Evolutionary conservation across 2,888 invertebrate species (phyloP).

Genomic region (Sarcophaga carnaria): DNA sequence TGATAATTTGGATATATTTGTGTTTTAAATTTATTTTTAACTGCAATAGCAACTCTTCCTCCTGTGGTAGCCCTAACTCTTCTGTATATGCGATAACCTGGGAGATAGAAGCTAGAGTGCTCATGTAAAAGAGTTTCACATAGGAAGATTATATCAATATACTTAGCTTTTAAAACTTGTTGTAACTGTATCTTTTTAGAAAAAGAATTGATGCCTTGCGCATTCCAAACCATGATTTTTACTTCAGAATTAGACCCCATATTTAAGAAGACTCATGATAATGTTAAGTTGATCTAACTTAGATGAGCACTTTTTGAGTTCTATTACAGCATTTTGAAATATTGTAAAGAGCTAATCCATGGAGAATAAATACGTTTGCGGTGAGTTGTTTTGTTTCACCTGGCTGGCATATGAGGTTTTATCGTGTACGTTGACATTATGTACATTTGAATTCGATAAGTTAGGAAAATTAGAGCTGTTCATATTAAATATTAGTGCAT

Average conservation of each 20-base stretch:
- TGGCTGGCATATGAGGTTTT: neutral
- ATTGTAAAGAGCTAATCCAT: conserved; percentile 8
- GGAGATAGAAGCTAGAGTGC: neutral
- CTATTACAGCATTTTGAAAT: conserved; percentile 5
- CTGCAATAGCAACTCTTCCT: conserved; percentile 5
- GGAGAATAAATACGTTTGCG: neutral
- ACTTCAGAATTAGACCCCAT: conserved; percentile 2
- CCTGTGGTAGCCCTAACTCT: neutral
- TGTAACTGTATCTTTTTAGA: conserved; percentile 27
- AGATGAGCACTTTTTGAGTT: neutral
- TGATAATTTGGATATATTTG: neutral
- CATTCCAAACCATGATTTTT: conserved; percentile 25
- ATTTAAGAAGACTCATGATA: neutral
- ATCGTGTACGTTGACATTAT: neutral
- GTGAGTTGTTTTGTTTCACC: neutral
- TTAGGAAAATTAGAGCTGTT: neutral
- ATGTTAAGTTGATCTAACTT: conserved; percentile 15
- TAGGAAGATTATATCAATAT: neutral
- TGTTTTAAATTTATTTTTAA: neutral
- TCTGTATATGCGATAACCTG: conserved; percentile 5
- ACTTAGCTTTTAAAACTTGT: conserved; percentile 28
- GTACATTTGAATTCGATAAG: neutral
- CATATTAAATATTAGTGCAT: neutral
- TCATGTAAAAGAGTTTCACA: conserved; percentile 17
- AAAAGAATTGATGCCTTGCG: conserved; percentile 17